phyloP scores from a whole-genome alignment of 2,113 vertebrate genomes.

The Tringa solitaria region DNA sequence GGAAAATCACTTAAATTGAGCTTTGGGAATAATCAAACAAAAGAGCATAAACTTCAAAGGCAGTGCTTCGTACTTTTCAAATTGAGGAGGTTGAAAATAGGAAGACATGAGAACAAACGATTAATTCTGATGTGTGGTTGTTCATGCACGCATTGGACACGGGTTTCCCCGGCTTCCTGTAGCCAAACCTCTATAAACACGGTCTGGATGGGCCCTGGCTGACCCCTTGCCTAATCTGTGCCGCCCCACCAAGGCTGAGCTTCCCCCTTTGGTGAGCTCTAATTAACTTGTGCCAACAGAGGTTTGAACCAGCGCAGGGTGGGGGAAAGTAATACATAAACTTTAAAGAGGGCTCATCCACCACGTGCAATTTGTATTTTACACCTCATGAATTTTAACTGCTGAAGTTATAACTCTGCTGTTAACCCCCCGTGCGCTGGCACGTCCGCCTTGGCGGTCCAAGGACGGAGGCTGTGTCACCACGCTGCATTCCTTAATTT shows the following conservation, averaged over 20 bases:
- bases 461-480: accelerated
- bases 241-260: accelerated
- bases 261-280: background rate
- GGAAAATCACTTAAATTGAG: constrained; percentile 10
- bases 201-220: background rate
- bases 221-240: background rate
- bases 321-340: constrained; percentile 4
- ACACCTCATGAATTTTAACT: constrained; percentile 68
- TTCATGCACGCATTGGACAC: background rate
- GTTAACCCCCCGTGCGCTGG: background rate
- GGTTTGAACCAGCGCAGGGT: background rate
- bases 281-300: constrained; percentile 5
- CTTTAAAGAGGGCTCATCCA: constrained; percentile 60
- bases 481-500: background rate
- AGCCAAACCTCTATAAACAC: background rate
- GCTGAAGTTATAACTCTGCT: background rate
- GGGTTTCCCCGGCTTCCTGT: background rate
- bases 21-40: background rate
- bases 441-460: background rate
- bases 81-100: background rate
- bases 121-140: background rate
- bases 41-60: constrained; percentile 21
- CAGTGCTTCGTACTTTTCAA: background rate
- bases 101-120: background rate
- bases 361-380: constrained; percentile 62